A percentile compares a stretch with the other conserved stretches of the same genome.
Evolutionary conservation across 2,113 vertebrate species (phyloP).

Genomic region (Macquaria australasica): DNA sequence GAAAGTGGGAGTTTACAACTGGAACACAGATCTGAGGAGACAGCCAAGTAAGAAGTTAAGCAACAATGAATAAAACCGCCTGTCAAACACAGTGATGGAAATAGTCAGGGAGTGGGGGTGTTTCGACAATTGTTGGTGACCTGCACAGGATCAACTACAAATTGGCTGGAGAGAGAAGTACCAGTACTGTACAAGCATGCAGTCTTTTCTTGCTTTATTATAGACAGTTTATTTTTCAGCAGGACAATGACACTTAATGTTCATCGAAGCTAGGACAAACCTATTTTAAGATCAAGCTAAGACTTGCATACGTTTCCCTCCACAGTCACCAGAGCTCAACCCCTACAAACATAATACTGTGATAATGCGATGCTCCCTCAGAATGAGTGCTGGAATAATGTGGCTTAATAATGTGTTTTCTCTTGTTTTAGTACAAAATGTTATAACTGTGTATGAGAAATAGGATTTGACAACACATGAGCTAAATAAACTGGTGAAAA

Average conservation of each 20-base stretch:
- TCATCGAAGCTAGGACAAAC: no score
- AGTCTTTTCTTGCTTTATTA: no score
- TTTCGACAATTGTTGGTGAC: no score
- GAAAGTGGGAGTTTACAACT: neutral
- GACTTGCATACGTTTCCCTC: no score
- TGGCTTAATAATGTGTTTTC: no score
- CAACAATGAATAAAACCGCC: neutral
- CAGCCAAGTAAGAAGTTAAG: neutral
- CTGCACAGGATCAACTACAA: neutral
- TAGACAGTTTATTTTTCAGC: no score
- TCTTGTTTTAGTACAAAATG: no score
- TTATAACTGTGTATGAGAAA: neutral
- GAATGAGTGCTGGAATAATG: neutral
- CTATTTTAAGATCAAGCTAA: no score
- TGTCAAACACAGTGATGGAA: neutral
- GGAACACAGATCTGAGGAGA: neutral
- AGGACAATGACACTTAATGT: no score
- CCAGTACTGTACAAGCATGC: no score
- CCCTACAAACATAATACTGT: neutral
- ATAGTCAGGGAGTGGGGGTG: no score
- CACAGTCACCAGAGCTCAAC: no score
- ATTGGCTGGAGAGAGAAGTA: neutral
- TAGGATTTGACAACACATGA: neutral
- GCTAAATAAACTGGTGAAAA: neutral
- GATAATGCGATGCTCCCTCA: neutral